phyloP scores from a whole-genome alignment of 2,113 vertebrate genomes.

The Petaurus breviceps region DNA sequence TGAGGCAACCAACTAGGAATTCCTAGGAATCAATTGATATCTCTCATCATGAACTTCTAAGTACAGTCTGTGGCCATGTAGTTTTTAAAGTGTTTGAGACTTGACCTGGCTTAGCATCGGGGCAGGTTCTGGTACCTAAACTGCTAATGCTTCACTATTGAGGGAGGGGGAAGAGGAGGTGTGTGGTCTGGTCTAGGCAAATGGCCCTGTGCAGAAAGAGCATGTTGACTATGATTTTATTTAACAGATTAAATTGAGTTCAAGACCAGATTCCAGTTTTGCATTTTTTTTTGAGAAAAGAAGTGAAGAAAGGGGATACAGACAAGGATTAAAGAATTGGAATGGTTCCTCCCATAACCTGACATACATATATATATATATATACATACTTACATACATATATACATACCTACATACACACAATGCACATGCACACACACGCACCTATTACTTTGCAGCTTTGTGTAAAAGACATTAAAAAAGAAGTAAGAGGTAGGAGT shows the following conservation, averaged over 20 bases:
- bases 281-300: not conserved
- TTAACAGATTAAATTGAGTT: not conserved
- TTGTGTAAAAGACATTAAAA: not conserved
- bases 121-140: not conserved
- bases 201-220: not conserved
- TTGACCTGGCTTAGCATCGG: not conserved
- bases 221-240: not conserved
- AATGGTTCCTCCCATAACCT: not conserved
- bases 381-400: not conserved
- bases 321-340: not conserved
- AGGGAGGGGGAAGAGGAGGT: not conserved
- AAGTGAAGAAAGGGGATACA: not conserved
- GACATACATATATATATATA: not conserved
- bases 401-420: not conserved
- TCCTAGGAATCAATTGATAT: not conserved
- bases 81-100: not conserved
- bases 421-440: not conserved
- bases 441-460: not conserved
- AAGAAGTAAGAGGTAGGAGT: not conserved
- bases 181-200: not conserved
- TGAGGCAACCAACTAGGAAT: not conserved
- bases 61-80: not conserved
- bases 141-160: not conserved
- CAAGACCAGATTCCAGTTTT: not conserved
- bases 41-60: not conserved